Evolutionary conservation across 2,888 invertebrate species (phyloP), one percentile per base, ranked within the genome.

Genomic region (Ennomos quercinarius): DNA sequence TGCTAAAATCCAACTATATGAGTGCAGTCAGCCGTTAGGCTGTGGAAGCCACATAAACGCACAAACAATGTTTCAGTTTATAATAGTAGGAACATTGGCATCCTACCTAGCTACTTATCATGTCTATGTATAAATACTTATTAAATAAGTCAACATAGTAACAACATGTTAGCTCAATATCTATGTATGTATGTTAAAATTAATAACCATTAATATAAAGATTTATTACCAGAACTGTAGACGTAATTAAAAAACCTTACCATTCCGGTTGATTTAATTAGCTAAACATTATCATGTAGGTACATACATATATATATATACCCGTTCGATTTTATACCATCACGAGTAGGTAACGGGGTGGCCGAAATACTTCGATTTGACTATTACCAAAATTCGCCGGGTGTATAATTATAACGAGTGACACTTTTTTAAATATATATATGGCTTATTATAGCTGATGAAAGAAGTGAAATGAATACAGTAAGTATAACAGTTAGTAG

Each of bases 261-360:
- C 43, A 43, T 40, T 53, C 49, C n/a, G 35, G 61, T 58, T 35
- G 66, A 70, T 71, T 53, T 38, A 36, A 50, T 40, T 68, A 66
- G 57, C 61, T 56, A 70, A 70, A 72, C 68, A n/a, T n/a, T n/a
- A n/a, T n/a, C n/a, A n/a, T n/a, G n/a, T n/a, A n/a, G n/a, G n/a
- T n/a, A n/a, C n/a, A n/a, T n/a, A n/a, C n/a, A 70, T 67, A 74
- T 67, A 63, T 67, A 74, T 67, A 63, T 67, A 71, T 81, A 77
- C 74, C 70, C 69, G 80, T 74, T 68, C 61, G 64, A 57, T 64
- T 57, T 60, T 40, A 63, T 64, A 68, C 64, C 54, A 67, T 61
- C 64, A 66, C 64, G 58, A 72, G 61, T 69, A 62, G 41, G 74
- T 79, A 78, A 77, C 78, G 76, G 72, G 65, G 70, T 74, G 73